Evolutionary conservation across 2,888 invertebrate genomes (phyloP), one percentile per base, ranked within the genome.

Genomic region (Hydroisotoma schaefferi): DNA sequence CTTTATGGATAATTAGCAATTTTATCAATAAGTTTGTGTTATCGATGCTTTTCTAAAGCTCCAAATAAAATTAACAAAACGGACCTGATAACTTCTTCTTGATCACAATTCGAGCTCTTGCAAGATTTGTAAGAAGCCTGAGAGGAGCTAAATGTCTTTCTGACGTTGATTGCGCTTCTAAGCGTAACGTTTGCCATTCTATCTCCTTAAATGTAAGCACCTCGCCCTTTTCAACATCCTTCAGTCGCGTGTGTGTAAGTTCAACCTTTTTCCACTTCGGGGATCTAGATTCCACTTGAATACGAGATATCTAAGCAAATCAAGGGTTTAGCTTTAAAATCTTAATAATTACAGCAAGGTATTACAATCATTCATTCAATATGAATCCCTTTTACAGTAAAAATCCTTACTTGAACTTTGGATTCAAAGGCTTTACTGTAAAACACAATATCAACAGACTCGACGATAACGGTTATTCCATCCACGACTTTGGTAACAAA

Each of bases 181-280:
- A 90, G 66, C 95, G 83, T 22, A 98, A 86, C 53, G 93, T 92
- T 79, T 98, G 95, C 98, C 99, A 99, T 76, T 91, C 90, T 56
- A 98, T 80, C 80, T 94, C 91, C 82, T 99, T 99, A 79, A 98
- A 99, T 75, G 98, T 89, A 68, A 99, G 82, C 68, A 98, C 81
- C 74, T 95, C 90, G 43, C 92, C 92, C 66, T 87, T 85, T 67
- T 87, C 85, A 2, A 88, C 84, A 75, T 95, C 94, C 78, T 94
- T 92, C 70, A 99, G 83, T 74, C 95, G 84, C 51, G 97, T 95
- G 79, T 89, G 84, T 75, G 91, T 84, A 73, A 99, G 82, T 79
- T 97, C 94, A 67, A 85, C 86, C 65, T 84, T 84, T 57, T 87
- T 84, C 87, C 97, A 99, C 65, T 87, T 86, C 0, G 97, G 94